Evolutionary conservation across 2,888 invertebrate genomes (phyloP), one percentile per base, ranked within the genome.

Genomic region (Anthophora plumipes): DNA sequence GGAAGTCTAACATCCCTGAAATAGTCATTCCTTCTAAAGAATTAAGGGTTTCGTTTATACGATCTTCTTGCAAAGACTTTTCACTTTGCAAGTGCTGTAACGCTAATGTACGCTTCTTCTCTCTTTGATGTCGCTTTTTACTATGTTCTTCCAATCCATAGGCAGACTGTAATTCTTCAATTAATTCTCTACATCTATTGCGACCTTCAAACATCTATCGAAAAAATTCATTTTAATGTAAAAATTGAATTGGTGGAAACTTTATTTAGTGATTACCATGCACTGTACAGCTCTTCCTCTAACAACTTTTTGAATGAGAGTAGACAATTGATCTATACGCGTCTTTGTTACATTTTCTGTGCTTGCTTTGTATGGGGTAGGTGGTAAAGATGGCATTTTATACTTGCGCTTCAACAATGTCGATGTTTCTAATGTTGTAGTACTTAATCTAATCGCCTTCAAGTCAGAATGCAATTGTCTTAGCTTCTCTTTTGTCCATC

Each of bases 1-100:
- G 93, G 92, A 96, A 96, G 88, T 96, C 96, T 80, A 98, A 94
- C 41, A 97, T 95, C 11, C 96, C 96, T 0, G 96, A 96, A 12
- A 97, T 95, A 0, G 96, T 95, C 1, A 95, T 95, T 0, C 97
- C 97, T 89, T 97, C 97, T 6, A 97, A 93, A 77, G 95, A 95
- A 77, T 95, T 95, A 31, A 97, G 94, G 11, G 96, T 93, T 55
- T 96, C 95, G 54, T 95, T 94, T 7, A 96, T 93, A 5, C 94
- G 94, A 66, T 94, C 94, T 25, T 95, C 95, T 94, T 95, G 94
- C 20, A 80, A 41, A 4, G 73, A 75, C 77, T 73, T 82, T 8
- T 83, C 67, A 39, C 72, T 82, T 67, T 86, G 77, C 52, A 89
- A 78, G 0, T 61, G 78, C 41, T 88, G 84, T 3, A 86, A 22